Conservation (phyloP, 2,888 invertebrate genomes). For the Drosophila recens region DNA sequence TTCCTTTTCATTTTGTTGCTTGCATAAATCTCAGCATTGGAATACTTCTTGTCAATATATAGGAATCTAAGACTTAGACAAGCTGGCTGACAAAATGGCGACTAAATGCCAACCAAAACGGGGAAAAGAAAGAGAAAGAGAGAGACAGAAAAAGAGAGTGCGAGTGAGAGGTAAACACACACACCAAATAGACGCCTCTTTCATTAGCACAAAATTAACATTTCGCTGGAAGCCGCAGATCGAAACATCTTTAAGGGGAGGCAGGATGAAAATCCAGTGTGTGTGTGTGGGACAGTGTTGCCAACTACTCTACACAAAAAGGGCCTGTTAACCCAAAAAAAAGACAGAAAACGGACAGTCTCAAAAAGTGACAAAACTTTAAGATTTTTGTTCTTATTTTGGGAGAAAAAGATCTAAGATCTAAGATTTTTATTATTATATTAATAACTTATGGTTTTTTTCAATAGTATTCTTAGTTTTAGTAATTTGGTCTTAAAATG, state of each 20-base stretch:
- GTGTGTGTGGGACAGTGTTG: background rate
- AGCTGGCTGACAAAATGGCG: conserved; percentile 62
- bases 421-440: too few relatives aligned
- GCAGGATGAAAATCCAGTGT: conserved; percentile 5
- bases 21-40: conserved; percentile 21
- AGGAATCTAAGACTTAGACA: conserved; percentile 37
- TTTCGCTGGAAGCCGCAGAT: conserved; percentile 72
- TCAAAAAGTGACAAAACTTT: too few relatives aligned
- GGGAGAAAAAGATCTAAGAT: too few relatives aligned
- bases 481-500: too few relatives aligned
- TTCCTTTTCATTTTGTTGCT: background rate
- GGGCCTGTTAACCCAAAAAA: too few relatives aligned
- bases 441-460: too few relatives aligned
- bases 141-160: background rate
- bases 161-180: conserved; percentile 6
- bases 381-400: too few relatives aligned
- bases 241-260: conserved; percentile 29
- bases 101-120: conserved; percentile 42
- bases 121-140: background rate
- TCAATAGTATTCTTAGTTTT: too few relatives aligned
- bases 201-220: conserved; percentile 77
- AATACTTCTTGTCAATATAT: conserved; percentile 20
- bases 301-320: too few relatives aligned
- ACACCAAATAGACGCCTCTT: conserved; percentile 49
- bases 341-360: too few relatives aligned